A percentile compares a stretch with the other conserved stretches of the same genome.
Evolutionary conservation across 1,140 invertebrate genomes (phyloP).

Genomic region (Meloidogyne floridensis): DNA sequence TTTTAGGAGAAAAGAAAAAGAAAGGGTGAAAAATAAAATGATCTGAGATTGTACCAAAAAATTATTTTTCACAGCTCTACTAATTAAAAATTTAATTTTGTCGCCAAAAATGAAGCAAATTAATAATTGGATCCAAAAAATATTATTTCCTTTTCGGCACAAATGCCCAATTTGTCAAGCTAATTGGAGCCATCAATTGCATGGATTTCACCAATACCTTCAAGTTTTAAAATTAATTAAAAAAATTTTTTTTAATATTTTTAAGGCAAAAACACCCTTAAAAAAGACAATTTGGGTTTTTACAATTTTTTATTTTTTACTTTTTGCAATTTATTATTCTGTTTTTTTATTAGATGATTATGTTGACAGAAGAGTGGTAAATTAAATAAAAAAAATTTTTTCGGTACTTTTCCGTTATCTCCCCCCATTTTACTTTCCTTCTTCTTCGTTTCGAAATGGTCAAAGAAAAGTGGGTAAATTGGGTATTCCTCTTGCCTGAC

Average conservation of each 20-base stretch:
- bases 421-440: no score
- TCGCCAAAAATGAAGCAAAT: not conserved
- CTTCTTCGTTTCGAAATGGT: no score
- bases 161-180: conserved; percentile 17
- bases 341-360: conserved; percentile 33
- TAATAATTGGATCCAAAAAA: not conserved
- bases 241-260: not conserved
- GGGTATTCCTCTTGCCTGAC: no score
- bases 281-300: conserved; percentile 25
- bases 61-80: no score
- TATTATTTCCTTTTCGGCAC: not conserved
- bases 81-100: no score
- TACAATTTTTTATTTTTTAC: conserved; percentile 17
- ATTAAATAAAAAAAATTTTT: conserved; percentile 3
- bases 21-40: no score
- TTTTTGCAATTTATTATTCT: conserved; percentile 25
- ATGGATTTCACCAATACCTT: conserved; percentile 28
- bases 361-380: conserved; percentile 32
- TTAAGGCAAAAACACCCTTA: conserved; percentile 12
- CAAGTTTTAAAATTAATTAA: not conserved
- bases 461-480: no score
- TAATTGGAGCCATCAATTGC: conserved; percentile 29
- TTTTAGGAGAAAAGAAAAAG: no score
- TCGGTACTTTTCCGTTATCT: no score
- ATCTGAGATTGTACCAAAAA: no score